Percentiles rank a stretch among this genome's conserved stretches.
phyloP scores from a whole-genome alignment of 2,113 vertebrate species.

The Paralichthys olivaceus region DNA sequence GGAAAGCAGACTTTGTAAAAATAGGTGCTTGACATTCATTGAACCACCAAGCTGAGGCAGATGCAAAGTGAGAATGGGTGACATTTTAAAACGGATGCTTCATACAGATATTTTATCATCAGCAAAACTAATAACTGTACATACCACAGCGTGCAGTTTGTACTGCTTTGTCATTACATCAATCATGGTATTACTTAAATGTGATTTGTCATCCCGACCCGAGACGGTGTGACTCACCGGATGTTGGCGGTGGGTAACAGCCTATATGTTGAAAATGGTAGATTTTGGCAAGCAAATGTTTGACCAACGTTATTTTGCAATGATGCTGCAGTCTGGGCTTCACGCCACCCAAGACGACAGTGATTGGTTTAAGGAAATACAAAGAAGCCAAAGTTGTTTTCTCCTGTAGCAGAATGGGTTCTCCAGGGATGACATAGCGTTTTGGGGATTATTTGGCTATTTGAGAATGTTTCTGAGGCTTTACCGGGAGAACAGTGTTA shows the following conservation, averaged over 20 bases:
- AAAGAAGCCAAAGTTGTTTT: background rate
- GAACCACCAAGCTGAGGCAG: conserved; percentile 59
- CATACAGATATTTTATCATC: conserved; percentile 40
- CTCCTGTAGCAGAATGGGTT: background rate
- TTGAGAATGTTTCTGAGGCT: background rate
- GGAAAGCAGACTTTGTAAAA: conserved; percentile 72
- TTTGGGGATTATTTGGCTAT: background rate
- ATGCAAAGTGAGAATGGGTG: conserved; percentile 63
- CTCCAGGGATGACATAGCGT: background rate
- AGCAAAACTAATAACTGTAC: conserved; percentile 25
- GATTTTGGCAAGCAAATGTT: too few relatives aligned
- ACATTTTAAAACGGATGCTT: conserved; percentile 75
- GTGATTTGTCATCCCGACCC: too few relatives aligned
- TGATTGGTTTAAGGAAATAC: background rate
- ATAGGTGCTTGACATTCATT: conserved; percentile 69
- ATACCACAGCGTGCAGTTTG: background rate
- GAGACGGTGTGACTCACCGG: too few relatives aligned
- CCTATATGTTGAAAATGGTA: too few relatives aligned
- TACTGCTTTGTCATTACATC: conserved; percentile 19
- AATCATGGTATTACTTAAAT: background rate
- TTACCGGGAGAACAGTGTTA: conserved; percentile 1
- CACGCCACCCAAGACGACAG: background rate
- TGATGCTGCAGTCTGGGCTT: background rate
- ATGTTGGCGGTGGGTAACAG: too few relatives aligned
- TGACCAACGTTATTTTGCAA: background rate